These are phyloP conservation scores for Strongylocentrotus purpuratus DNA, from an alignment of 35 echinoderm and acorn worm genomes.

Conservation along the genomic window DNA sequence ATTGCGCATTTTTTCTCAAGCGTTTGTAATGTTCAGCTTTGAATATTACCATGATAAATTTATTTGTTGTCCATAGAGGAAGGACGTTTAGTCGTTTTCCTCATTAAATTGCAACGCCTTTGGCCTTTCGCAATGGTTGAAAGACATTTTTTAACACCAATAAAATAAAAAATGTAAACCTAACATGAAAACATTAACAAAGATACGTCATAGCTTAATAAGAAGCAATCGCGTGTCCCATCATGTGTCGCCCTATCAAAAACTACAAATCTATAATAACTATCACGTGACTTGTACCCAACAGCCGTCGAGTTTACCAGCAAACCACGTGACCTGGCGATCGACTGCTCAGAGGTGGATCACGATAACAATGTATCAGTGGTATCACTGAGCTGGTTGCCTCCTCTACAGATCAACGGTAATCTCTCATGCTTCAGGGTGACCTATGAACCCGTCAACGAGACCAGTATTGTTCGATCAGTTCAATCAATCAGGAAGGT, in stretches of 20 bases:
- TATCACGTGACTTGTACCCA: not conserved
- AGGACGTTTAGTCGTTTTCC: too few relatives aligned
- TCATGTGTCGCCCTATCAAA: not conserved
- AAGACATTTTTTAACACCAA: too few relatives aligned
- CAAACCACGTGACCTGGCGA: constrained; percentile 10
- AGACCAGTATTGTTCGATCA: not conserved
- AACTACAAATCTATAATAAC: not conserved
- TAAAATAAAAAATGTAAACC: too few relatives aligned
- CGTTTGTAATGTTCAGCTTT: too few relatives aligned
- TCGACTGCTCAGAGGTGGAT: not conserved
- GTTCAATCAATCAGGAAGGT: not conserved
- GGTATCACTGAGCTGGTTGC: constrained; percentile 23
- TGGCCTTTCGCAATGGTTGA: too few relatives aligned
- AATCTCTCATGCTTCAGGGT: constrained; percentile 25
- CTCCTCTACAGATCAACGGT: constrained; percentile 1
- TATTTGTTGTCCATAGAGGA: too few relatives aligned
- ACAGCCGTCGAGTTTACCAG: constrained; percentile 19
- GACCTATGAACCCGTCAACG: not conserved
- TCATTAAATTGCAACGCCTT: too few relatives aligned
- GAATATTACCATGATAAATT: too few relatives aligned
- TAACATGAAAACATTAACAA: too few relatives aligned
- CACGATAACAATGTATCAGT: not conserved
- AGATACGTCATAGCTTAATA: too few relatives aligned
- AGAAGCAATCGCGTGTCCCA: not conserved
- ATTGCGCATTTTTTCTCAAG: too few relatives aligned